Evolutionary conservation across 2,888 invertebrate genomes (phyloP), one percentile per base, ranked within the genome.

Genomic region (Nasonia oneida): DNA sequence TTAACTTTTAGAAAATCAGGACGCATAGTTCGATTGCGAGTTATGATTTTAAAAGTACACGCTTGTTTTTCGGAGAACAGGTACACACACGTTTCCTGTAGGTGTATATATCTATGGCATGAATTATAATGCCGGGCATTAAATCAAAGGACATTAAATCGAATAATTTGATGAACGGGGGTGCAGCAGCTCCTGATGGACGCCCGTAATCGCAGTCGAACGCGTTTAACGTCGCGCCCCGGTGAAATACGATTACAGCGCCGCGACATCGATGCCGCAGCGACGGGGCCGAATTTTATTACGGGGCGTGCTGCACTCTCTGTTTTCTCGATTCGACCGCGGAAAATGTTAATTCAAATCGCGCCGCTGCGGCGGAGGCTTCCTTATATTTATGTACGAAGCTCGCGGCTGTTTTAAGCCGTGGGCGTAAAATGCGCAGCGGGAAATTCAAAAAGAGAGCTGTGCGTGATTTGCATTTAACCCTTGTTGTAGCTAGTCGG

Each of bases 391-490:
- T 53, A 53, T 53, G 53, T 10, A 4, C 15, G 23, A 14, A 47
- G 5, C 3, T n/a, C 1, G 12, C 23, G 10, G 47, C 50, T 29
- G 50, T 74, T 70, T 23, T 3, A 50, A 15, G 39, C 18, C 8
- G 42, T 10, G 18, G n/a, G 37, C 12, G 18, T 15, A 53, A 57
- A n/a, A 14, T 14, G 37, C 50, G 15, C 61, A 23, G 6, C 4
- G n/a, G 47, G 47, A 75, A 74, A 81, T 81, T 64, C n/a, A 64
- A 75, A 81, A 75, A 80, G 33, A 15, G 74, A 61, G 47, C 29
- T 64, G 14, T 37, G 37, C 71, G 61, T 83, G 71, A 78, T 83
- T 83, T 83, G 47, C 83, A 78, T 78, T 78, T 71, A 78, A 83
- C 78, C 78, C 47, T 10, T 47, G 12, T 47, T 12, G 29, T 29